phyloP scores from a whole-genome alignment of 2,113 vertebrate genomes.

The Cephalopholis sonnerati region DNA sequence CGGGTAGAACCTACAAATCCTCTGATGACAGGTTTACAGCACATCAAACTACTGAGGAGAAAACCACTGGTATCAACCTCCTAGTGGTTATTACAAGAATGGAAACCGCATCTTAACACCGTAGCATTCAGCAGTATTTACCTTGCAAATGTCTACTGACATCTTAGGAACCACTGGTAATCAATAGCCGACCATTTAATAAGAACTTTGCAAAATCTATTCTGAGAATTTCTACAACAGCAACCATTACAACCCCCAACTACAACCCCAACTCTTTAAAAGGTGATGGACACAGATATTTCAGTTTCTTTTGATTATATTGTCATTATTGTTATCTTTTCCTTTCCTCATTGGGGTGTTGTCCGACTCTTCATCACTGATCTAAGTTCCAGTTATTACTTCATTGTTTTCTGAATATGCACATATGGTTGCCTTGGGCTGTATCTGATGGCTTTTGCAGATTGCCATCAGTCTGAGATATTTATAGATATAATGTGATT shows the following conservation, averaged over 20 bases:
- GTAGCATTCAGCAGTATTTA: neutral
- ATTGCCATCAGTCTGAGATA: neutral
- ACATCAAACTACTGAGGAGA: slow-evolving; percentile 4
- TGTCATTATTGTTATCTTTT: neutral
- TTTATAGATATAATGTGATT: neutral
- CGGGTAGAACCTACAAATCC: neutral
- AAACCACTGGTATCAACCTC: neutral
- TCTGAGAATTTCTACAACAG: neutral
- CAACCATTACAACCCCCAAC: neutral
- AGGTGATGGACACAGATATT: neutral
- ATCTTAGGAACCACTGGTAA: neutral
- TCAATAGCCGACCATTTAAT: neutral
- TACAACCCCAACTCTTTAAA: neutral
- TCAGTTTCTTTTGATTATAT: neutral
- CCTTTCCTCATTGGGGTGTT: neutral
- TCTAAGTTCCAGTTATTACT: neutral
- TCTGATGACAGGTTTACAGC: neutral
- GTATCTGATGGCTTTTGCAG: too few species aligned
- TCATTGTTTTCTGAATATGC: neutral
- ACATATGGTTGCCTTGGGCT: neutral
- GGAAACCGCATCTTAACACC: neutral
- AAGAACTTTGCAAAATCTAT: neutral
- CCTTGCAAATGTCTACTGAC: neutral
- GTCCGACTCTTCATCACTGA: neutral
- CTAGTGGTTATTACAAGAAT: neutral